A percentile compares a stretch with the other conserved stretches of the same genome.
Evolutionary conservation across 92 coral and sea anemone genomes (phyloP).

Genomic region (Phymanthus crucifer): DNA sequence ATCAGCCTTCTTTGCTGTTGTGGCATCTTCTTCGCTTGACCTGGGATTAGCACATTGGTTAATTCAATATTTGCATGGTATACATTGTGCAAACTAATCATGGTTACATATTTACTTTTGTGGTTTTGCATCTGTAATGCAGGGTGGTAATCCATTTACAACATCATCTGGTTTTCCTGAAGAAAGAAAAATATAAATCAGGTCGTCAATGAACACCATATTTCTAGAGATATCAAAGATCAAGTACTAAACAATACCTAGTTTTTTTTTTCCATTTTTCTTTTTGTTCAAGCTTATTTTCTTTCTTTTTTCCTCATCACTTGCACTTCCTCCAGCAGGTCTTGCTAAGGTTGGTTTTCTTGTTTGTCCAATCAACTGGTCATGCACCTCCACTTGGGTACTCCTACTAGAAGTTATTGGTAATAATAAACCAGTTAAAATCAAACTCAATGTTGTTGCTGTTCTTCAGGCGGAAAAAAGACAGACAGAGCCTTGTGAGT

Average conservation of each 20-base stretch:
- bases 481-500: no score
- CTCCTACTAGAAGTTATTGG: constrained; percentile 27
- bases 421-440: no score
- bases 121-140: background rate
- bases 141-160: background rate
- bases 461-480: no score
- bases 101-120: background rate
- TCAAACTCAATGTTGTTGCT: no score
- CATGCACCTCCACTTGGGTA: constrained; percentile 58
- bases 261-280: constrained; percentile 55
- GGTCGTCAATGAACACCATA: background rate
- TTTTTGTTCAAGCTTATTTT: constrained; percentile 38
- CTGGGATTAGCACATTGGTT: background rate
- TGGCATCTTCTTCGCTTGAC: constrained; percentile 6
- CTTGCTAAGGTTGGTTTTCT: constrained; percentile 26
- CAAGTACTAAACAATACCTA: constrained; percentile 27
- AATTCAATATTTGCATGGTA: background rate
- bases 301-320: constrained; percentile 84
- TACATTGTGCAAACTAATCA: background rate
- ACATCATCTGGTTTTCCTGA: constrained; percentile 5
- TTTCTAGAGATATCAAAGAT: background rate
- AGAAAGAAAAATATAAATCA: background rate
- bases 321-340: constrained; percentile 52
- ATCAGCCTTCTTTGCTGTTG: background rate
- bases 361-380: constrained; percentile 58